A percentile compares a stretch with the other conserved stretches of the same genome.
Evolutionary conservation across 2,113 vertebrate genomes (phyloP).

Genomic region (Telmatochromis brichardi): DNA sequence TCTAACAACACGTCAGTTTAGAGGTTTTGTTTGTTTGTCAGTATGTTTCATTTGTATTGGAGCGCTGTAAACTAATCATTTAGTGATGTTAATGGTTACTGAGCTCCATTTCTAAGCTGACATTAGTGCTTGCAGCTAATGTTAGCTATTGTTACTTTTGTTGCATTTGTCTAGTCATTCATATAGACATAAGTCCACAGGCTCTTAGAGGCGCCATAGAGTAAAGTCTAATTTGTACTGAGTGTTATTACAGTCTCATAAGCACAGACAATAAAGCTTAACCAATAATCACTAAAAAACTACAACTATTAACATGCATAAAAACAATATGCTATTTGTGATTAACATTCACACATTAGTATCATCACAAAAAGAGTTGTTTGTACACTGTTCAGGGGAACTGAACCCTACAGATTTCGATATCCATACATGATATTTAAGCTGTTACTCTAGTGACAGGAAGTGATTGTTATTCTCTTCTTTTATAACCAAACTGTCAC

Average conservation of each 20-base stretch:
- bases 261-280: background rate
- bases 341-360: background rate
- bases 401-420: background rate
- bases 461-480: background rate
- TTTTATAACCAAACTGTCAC: background rate
- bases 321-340: background rate
- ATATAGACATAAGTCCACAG: background rate
- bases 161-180: accelerated
- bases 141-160: background rate
- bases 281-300: background rate
- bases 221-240: background rate
- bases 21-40: background rate
- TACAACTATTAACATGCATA: background rate
- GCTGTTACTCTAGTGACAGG: background rate
- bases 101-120: background rate
- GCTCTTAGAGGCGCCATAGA: background rate
- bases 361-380: background rate
- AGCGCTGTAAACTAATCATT: accelerated
- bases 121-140: background rate
- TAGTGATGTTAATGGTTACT: background rate
- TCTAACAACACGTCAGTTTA: background rate
- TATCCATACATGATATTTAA: background rate
- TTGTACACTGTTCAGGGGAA: background rate
- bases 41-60: background rate
- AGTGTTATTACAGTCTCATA: background rate